Base-by-base conservation (phyloP, 2,888 invertebrate genomes). In the Lamellibrachia columna region DNA sequence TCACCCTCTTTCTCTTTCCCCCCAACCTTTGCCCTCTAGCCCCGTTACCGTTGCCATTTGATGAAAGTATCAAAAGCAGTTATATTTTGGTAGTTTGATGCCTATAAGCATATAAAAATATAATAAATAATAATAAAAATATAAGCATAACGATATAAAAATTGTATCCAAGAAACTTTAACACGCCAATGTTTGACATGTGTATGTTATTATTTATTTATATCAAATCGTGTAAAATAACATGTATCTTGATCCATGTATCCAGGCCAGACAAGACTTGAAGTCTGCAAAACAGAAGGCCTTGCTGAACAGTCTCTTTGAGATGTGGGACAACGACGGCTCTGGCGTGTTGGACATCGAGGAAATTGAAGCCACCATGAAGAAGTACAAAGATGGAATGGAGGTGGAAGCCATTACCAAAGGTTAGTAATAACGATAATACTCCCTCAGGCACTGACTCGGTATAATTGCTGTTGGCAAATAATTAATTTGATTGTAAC, bases 271-370 rank as follows among this genome's bases (percentile, higher is more conserved):
- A 22, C 95, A 95, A 92, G 96, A 96, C 91, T 95, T 95, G 0
- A 94, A 95, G 93, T 95, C 95, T 9, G 95, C 95, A 52, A 95
- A 95, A 93, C 94, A 96, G 22, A 96, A 96, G 94, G 94, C 95
- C 90, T 93, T 95, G 94, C 94, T 96, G 91, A 96, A 96, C 94
- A 94, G 94, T 60, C 94, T 96, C 94, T 96, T 96, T 95, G 96
- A 96, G 94, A 96, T 96, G 93, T 96, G 96, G 96, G 96, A 96
- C 94, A 96, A 96, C 93, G 96, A 96, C 91, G 96, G 96, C 0
- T 95, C 96, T 22, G 96, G 96, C 0, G 96, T 95, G 93, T 94
- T 96, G 15, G 96, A 96, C 93, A 92, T 96, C 92, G 96, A 96
- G 22, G 96, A 96, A 93, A 95, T 96, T 7, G 95, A 95, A 92